Evolutionary conservation across 2,888 invertebrate genomes (phyloP).

Genomic region (Pristionchus fissidentatus): DNA sequence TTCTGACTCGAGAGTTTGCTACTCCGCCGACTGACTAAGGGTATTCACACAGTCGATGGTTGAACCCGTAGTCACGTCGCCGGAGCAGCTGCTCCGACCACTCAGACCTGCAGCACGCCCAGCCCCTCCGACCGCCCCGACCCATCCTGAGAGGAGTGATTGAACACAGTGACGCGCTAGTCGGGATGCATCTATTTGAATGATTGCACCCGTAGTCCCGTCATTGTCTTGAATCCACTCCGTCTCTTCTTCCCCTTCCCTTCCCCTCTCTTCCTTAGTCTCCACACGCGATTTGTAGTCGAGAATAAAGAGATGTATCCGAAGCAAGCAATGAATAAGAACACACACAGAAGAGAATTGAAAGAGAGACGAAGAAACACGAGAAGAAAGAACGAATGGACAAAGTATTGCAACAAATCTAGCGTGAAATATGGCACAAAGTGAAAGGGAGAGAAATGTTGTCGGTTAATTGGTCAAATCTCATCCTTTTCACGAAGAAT

Average conservation of each 20-base stretch:
- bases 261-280: neutral
- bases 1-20: conserved; percentile 16
- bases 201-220: conserved; percentile 48
- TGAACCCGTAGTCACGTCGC: conserved; percentile 49
- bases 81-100: conserved; percentile 34
- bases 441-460: conserved; percentile 2
- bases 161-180: conserved; percentile 34
- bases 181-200: conserved; percentile 17
- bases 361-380: neutral
- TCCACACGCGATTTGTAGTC: neutral
- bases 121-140: neutral
- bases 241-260: neutral
- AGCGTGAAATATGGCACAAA: neutral
- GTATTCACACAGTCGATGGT: conserved; percentile 3
- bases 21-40: conserved; percentile 45
- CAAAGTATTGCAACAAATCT: neutral
- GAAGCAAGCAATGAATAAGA: conserved; percentile 22
- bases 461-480: conserved; percentile 4
- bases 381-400: neutral
- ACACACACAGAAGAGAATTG: neutral
- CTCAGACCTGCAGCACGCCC: neutral
- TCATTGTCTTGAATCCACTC: conserved; percentile 42
- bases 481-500: neutral
- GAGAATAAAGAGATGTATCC: conserved; percentile 18
- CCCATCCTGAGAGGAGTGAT: neutral